Conservation (phyloP, 2,888 invertebrate species). For the Nipponacmea schrenckii region DNA sequence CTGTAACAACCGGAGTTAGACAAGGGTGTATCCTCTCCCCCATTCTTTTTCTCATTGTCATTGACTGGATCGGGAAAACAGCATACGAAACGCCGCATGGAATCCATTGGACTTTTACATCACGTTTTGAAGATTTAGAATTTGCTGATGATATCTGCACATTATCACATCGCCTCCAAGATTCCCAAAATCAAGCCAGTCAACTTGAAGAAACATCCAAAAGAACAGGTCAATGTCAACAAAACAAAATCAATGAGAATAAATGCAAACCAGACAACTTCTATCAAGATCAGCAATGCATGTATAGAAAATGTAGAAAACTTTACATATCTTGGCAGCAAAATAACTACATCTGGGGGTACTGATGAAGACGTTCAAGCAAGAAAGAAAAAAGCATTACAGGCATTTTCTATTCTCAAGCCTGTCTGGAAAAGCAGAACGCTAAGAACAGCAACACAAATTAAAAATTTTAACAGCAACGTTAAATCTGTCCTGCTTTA, state of each 20-base stretch:
- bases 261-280: not conserved
- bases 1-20: conserved; percentile 11
- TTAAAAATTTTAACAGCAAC: not conserved
- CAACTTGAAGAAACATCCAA: conserved; percentile 10
- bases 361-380: conserved; percentile 15
- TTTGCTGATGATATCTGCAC: conserved; percentile 27
- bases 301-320: conserved; percentile 4
- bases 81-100: conserved; percentile 8
- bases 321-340: conserved; percentile 16
- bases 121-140: conserved; percentile 22
- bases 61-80: conserved; percentile 22
- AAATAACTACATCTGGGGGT: conserved; percentile 4
- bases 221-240: conserved; percentile 11
- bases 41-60: conserved; percentile 15
- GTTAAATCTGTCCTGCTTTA: not conserved
- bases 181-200: conserved; percentile 11
- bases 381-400: conserved; percentile 21
- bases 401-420: conserved; percentile 18
- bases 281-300: not conserved
- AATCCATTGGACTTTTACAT: conserved; percentile 15
- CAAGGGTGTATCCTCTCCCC: conserved; percentile 21
- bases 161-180: conserved; percentile 17
- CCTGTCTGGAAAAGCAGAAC: conserved; percentile 11
- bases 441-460: not conserved
- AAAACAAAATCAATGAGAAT: conserved; percentile 19